Evolutionary conservation across 2,113 vertebrate genomes (phyloP).

Genomic region (Gymnogyps californianus): DNA sequence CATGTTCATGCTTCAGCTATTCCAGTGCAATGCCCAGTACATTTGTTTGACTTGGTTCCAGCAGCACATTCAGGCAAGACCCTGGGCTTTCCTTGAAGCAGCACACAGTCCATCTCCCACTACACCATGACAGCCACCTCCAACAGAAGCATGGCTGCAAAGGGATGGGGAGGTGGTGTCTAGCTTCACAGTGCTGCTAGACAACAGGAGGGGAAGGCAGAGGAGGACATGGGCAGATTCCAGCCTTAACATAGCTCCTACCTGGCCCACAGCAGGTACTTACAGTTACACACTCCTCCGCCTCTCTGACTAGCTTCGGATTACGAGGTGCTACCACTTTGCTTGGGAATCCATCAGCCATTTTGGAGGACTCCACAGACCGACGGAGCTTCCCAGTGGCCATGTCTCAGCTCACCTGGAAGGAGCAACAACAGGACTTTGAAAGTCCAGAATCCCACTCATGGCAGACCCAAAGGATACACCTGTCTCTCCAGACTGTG

Average conservation of each 20-base stretch:
- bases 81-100: neutral
- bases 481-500: neutral
- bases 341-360: constrained; percentile 37
- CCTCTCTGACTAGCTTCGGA: constrained; percentile 53
- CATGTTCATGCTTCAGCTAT: neutral
- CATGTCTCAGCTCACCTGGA: constrained; percentile 66
- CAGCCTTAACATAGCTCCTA: neutral
- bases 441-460: neutral
- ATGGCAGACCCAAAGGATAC: neutral
- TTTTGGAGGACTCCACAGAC: constrained; percentile 2
- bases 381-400: neutral
- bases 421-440: neutral
- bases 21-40: too few species aligned
- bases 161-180: neutral
- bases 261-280: neutral
- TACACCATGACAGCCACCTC: neutral
- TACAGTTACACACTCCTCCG: constrained; percentile 58
- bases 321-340: constrained; percentile 35
- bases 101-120: too few species aligned
- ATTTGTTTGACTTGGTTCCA: neutral
- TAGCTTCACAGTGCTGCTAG: neutral
- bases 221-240: neutral
- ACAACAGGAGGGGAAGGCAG: neutral
- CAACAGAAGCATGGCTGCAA: neutral
- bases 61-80: neutral